Percentiles rank a stretch among this genome's conserved stretches.
Conservation (phyloP, 2,797 vertebrate species). For the Iguana delicatissima region DNA sequence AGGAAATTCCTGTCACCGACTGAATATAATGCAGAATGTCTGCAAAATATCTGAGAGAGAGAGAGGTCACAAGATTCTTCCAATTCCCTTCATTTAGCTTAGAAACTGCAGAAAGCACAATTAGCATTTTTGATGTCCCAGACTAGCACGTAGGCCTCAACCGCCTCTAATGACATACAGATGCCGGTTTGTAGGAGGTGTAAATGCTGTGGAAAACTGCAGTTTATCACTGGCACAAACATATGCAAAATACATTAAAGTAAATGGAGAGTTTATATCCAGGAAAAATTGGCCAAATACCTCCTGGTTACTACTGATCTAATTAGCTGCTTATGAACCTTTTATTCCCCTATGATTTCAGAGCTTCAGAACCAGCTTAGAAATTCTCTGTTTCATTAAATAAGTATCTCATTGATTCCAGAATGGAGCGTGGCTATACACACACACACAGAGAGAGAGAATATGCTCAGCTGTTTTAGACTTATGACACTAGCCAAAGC, state of each 20-base stretch:
- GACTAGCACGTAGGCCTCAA: slow-evolving; percentile 32
- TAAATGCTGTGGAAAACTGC: slow-evolving; percentile 42
- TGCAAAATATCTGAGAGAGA: not conserved
- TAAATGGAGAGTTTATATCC: slow-evolving; percentile 31
- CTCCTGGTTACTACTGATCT: slow-evolving; percentile 13
- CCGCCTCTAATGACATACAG: not conserved
- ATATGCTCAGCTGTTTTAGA: too few relatives aligned
- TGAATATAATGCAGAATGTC: not conserved
- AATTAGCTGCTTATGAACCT: not conserved
- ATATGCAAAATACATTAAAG: slow-evolving; percentile 22
- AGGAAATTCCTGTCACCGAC: not conserved
- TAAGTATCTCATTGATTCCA: not conserved
- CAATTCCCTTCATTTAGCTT: slow-evolving; percentile 2
- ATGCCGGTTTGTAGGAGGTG: slow-evolving; percentile 22
- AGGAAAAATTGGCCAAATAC: slow-evolving; percentile 33
- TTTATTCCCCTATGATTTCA: not conserved
- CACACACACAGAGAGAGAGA: too few relatives aligned
- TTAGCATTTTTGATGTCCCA: slow-evolving; percentile 24
- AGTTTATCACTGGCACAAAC: slow-evolving; percentile 21
- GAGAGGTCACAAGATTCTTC: not conserved
- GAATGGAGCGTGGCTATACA: too few relatives aligned
- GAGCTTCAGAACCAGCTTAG: not conserved
- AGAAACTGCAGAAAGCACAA: slow-evolving; percentile 4
- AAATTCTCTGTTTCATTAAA: not conserved
- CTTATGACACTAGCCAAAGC: not conserved